Conservation (phyloP, 1,140 invertebrate genomes). For the Hyphantria cunea region DNA sequence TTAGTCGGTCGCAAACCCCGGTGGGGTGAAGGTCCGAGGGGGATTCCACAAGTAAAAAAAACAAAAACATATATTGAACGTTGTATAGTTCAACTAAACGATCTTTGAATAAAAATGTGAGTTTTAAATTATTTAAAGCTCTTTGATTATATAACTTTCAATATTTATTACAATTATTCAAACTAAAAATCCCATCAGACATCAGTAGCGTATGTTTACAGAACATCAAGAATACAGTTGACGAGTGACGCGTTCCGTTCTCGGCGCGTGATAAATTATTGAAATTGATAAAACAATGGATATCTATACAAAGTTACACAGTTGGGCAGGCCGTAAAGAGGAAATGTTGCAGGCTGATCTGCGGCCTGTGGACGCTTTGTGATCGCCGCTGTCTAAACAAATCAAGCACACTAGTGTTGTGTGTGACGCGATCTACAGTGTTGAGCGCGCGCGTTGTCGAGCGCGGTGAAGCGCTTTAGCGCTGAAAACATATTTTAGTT, state of each 20-base stretch:
- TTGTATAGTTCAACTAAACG: no score
- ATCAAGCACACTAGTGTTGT: constrained; percentile 42
- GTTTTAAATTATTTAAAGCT: no score
- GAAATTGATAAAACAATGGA: constrained; percentile 79
- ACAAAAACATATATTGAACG: no score
- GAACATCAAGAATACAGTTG: constrained; percentile 65
- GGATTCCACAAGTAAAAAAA: no score
- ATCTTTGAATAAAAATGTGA: no score
- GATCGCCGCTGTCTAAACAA: constrained; percentile 73
- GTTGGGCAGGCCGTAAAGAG: constrained; percentile 74
- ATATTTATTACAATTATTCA: background rate
- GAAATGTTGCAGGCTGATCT: constrained; percentile 65
- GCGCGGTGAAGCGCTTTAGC: constrained; percentile 15
- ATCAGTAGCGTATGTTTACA: constrained; percentile 49
- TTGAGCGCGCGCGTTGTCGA: constrained; percentile 35
- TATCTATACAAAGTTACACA: constrained; percentile 69
- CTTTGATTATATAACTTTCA: background rate
- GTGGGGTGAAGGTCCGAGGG: no score
- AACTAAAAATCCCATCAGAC: constrained; percentile 18
- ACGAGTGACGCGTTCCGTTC: constrained; percentile 66
- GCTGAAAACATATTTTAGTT: no score
- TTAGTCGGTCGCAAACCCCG: no score
- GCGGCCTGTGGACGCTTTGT: constrained; percentile 50
- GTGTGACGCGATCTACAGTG: background rate
- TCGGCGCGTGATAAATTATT: constrained; percentile 74